These are phyloP conservation scores for Gambusia holbrooki DNA, from an alignment of 2,113 vertebrate species.

Conservation along the genomic window DNA sequence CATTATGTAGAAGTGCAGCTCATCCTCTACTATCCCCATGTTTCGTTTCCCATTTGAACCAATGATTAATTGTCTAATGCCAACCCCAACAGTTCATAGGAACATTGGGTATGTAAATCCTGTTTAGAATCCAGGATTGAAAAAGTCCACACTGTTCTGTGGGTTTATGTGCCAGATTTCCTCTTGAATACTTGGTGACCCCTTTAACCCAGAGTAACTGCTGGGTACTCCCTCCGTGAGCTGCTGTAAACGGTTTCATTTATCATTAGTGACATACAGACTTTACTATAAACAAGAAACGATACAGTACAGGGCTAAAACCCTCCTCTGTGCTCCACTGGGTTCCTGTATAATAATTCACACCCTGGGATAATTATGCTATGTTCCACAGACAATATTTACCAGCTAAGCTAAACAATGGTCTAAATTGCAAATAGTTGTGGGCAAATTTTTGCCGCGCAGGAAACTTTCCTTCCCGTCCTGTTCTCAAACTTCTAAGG, in stretches of 20 bases:
- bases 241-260: neutral
- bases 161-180: neutral
- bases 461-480: constrained; percentile 46
- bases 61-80: neutral
- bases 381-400: neutral
- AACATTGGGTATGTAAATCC: neutral
- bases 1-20: too few relatives aligned
- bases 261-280: neutral
- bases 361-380: neutral
- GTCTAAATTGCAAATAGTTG: neutral
- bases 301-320: neutral
- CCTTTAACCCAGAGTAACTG: neutral
- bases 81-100: neutral
- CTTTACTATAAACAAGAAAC: constrained; percentile 2
- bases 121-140: neutral
- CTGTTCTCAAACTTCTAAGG: constrained; percentile 56
- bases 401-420: neutral
- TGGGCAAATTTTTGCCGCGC: neutral
- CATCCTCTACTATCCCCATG: neutral
- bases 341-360: neutral
- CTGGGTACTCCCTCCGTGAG: neutral
- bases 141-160: neutral
- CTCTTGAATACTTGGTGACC: neutral
- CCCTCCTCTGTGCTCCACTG: neutral
- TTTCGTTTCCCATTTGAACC: neutral